These are phyloP conservation scores for Listronotus bonariensis DNA, from an alignment of 1,140 invertebrate genomes.

Conservation along the genomic window DNA sequence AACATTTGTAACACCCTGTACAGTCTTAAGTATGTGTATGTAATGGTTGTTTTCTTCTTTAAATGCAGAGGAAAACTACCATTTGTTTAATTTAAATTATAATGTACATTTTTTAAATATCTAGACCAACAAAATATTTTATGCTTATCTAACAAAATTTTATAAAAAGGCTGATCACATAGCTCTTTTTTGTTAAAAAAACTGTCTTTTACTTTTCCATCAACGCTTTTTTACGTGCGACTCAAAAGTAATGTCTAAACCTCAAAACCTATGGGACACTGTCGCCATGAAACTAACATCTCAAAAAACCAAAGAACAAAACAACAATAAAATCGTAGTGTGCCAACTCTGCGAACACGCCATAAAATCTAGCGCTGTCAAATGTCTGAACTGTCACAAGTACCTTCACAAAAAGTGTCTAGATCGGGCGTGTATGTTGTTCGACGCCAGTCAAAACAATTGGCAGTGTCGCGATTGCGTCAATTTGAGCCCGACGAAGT, in stretches of 20 bases:
- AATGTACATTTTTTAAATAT: no score
- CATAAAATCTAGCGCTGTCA: conserved; percentile 39
- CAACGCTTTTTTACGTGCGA: background rate
- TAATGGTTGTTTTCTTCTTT: no score
- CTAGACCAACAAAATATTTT: no score
- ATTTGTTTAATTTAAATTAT: no score
- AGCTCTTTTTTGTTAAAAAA: no score
- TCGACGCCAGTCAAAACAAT: conserved; percentile 23
- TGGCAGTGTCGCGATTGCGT: conserved; percentile 37
- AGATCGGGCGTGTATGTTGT: conserved; percentile 32
- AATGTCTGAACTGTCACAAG: conserved; percentile 33
- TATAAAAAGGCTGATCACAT: no score
- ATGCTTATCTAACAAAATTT: no score
- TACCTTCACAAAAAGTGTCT: conserved; percentile 39
- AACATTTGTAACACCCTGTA: no score
- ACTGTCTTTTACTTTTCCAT: no score
- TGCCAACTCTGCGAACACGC: conserved; percentile 33
- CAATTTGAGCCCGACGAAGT: conserved; percentile 11
- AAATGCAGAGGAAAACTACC: no score
- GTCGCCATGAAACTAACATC: conserved; percentile 19
- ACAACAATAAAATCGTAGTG: background rate
- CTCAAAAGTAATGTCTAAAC: background rate
- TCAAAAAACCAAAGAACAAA: conserved; percentile 16
- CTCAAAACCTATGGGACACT: conserved; percentile 14
- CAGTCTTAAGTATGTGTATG: no score